Percentiles rank a stretch among this genome's conserved stretches.
Conservation (phyloP, 2,797 vertebrate species). For the Malacoctenus gilli region DNA sequence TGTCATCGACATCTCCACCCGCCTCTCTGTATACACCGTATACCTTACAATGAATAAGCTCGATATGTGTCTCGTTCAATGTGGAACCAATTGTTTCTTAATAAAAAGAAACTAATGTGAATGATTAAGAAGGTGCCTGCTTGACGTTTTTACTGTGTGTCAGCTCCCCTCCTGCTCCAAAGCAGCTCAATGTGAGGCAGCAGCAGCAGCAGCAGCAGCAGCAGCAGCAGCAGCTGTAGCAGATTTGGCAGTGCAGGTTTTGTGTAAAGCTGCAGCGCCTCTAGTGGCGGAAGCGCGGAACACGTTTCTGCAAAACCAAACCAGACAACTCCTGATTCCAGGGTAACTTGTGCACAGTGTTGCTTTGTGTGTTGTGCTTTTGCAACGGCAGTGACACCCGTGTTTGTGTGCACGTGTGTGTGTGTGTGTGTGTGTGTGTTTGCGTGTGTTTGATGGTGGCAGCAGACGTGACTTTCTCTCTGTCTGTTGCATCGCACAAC, state of each 20-base stretch:
- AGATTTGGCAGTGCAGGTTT: slow-evolving; percentile 44
- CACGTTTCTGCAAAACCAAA: slow-evolving; percentile 30
- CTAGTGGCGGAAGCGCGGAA: slow-evolving; percentile 62
- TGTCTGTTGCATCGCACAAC: slow-evolving; percentile 51
- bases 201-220: slow-evolving; percentile 64
- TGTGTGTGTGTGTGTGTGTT: slow-evolving; percentile 35
- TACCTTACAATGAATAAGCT: slow-evolving; percentile 46
- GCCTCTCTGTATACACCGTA: too few species aligned
- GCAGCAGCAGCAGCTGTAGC: slow-evolving; percentile 65
- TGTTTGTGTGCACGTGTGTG: slow-evolving; percentile 26
- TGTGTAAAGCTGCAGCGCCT: slow-evolving; percentile 75
- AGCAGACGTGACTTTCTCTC: slow-evolving; percentile 32
- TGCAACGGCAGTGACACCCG: slow-evolving; percentile 25
- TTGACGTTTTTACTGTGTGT: slow-evolving; percentile 60
- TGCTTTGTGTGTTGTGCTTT: slow-evolving; percentile 42
- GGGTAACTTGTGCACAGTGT: slow-evolving; percentile 20
- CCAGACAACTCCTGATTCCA: slow-evolving; percentile 46
- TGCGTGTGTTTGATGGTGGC: background rate
- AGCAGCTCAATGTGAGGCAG: slow-evolving; percentile 46
- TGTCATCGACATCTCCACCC: slow-evolving; percentile 49
- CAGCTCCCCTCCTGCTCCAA: slow-evolving; percentile 56
- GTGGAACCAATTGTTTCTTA: slow-evolving; percentile 67
- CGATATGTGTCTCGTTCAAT: slow-evolving; percentile 41
- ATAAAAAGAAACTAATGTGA: slow-evolving; percentile 53
- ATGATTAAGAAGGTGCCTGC: slow-evolving; percentile 72